Percentiles rank a stretch among this genome's conserved stretches.
Conservation (phyloP, 1,140 invertebrate species). For the Leptopilina clavipes region DNA sequence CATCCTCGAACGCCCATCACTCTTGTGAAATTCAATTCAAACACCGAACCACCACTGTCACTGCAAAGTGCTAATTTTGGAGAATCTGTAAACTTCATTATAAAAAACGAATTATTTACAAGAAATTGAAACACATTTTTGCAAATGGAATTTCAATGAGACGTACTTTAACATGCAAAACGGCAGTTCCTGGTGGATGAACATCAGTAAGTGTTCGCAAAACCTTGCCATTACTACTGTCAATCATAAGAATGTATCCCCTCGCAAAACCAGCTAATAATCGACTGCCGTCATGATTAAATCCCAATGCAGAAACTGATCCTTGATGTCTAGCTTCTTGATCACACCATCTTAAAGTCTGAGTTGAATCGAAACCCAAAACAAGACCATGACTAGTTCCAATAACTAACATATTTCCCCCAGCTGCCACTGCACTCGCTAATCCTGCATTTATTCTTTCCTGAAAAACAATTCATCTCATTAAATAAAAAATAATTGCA, state of each 20-base stretch:
- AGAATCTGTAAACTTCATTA: slow-evolving; percentile 83
- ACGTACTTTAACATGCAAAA: slow-evolving; percentile 88
- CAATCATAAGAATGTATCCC: slow-evolving; percentile 90
- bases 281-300: slow-evolving; percentile 90
- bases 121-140: too few species aligned
- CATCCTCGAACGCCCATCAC: slow-evolving; percentile 91
- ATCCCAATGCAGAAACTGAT: slow-evolving; percentile 89
- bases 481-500: too few species aligned
- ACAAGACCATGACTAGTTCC: slow-evolving; percentile 95
- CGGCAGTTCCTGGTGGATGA: slow-evolving; percentile 90
- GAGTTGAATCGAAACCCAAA: slow-evolving; percentile 90
- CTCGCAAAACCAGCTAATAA: slow-evolving; percentile 90
- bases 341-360: slow-evolving; percentile 90
- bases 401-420: slow-evolving; percentile 87
- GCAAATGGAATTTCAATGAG: not conserved
- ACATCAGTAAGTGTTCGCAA: slow-evolving; percentile 88
- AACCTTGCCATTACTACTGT: slow-evolving; percentile 85
- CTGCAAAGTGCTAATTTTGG: slow-evolving; percentile 87
- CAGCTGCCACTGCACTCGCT: slow-evolving; percentile 87
- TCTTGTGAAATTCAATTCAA: slow-evolving; percentile 93
- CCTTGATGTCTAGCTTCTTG: slow-evolving; percentile 84
- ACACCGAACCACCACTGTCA: slow-evolving; percentile 98
- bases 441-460: slow-evolving; percentile 92
- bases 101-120: slow-evolving; percentile 3
- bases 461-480: slow-evolving; percentile 67